Evolutionary conservation across 2,888 invertebrate species (phyloP), one percentile per base, ranked within the genome.

Genomic region (Acrobasis suavella): DNA sequence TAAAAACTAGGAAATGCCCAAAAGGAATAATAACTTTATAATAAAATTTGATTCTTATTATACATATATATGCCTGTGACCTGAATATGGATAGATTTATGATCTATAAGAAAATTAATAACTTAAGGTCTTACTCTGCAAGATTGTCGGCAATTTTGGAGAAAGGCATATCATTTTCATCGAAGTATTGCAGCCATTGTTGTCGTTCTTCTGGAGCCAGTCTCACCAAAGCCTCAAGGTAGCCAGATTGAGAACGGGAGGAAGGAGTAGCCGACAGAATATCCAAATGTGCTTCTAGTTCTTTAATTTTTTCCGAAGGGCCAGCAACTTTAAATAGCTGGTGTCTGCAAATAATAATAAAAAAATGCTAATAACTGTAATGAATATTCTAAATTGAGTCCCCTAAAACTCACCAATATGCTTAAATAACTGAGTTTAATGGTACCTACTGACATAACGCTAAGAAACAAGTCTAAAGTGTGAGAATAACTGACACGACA

Each of bases 121-220:
- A 69, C 55, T 39, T 65, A 67, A 22, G 15, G 51, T 74, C 87
- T 81, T 74, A 91, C 91, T 80, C 77, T 8, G 89, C 89, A 16
- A 91, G 80, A 67, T 91, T 89, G 42, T 88, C 82, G 37, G 81
- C 83, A 6, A 90, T 73, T 65, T 82, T 81, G 7, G 73, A 82
- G 66, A 85, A 85, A 6, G 72, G 49, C 76, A 90, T 82, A 55
- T 72, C 70, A 22, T 78, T 82, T 5, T 68, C 65, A 2, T 83
- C 73, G 72, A 90, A 90, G 69, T 86, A 80, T 58, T 74, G 69
- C 1, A 90, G 74, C 89, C 90, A 90, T 80, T 82, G 73, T 46
- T 69, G 66, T 63, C 77, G 86, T 42, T 82, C 86, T 60, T 85
- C 81, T 0, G 89, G 89, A 9, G 89, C 79, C 1, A 91, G 66